A percentile compares a stretch with the other conserved stretches of the same genome.
phyloP scores from a whole-genome alignment of 2,888 invertebrate genomes.

The Rhamphomyia laevipes region DNA sequence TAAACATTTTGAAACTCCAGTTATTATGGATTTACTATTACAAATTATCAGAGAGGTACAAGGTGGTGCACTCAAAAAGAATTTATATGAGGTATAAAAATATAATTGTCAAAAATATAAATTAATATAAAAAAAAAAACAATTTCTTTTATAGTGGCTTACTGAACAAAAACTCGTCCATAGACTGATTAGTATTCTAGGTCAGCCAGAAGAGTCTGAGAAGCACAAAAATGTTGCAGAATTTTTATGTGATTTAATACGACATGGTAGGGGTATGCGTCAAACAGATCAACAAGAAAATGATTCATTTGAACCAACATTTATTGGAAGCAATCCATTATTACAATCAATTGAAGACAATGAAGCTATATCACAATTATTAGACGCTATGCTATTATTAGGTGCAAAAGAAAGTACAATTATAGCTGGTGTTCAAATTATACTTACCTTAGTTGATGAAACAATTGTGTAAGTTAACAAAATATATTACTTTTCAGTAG shows the following conservation, averaged over 20 bases:
- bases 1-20: slow-evolving; percentile 85
- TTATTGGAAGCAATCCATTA: slow-evolving; percentile 48
- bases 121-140: too few relatives aligned
- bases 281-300: slow-evolving; percentile 47
- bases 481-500: too few relatives aligned
- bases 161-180: slow-evolving; percentile 78
- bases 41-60: slow-evolving; percentile 76
- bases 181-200: slow-evolving; percentile 53
- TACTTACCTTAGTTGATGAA: slow-evolving; percentile 56
- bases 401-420: slow-evolving; percentile 57
- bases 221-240: slow-evolving; percentile 80
- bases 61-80: slow-evolving; percentile 57
- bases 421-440: slow-evolving; percentile 66
- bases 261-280: slow-evolving; percentile 45
- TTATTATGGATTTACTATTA: slow-evolving; percentile 84
- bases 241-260: slow-evolving; percentile 76
- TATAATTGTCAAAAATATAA: slow-evolving; percentile 63
- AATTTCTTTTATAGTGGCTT: slow-evolving; percentile 63
- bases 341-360: slow-evolving; percentile 55
- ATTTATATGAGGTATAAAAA: slow-evolving; percentile 52
- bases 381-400: slow-evolving; percentile 62
- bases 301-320: slow-evolving; percentile 33
- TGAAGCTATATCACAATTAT: slow-evolving; percentile 53
- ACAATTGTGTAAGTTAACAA: slow-evolving; percentile 15
- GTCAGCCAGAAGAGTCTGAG: slow-evolving; percentile 55